Conservation (phyloP, 1,140 invertebrate species). For the Drosophila sulfurigaster region DNA sequence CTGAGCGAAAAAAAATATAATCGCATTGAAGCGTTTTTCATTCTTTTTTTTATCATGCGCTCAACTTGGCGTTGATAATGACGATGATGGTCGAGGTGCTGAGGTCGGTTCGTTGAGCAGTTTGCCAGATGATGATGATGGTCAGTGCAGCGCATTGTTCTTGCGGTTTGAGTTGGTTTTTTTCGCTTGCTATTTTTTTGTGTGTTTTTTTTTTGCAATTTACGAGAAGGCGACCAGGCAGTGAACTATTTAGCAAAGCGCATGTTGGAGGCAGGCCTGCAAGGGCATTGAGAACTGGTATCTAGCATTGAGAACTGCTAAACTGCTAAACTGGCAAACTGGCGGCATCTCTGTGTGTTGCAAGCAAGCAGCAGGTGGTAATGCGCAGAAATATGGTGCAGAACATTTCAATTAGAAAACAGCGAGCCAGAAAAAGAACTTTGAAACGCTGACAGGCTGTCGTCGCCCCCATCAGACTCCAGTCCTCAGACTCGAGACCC, state of each 20-base stretch:
- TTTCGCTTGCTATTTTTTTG: too few species aligned
- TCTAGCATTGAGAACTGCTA: conserved; percentile 1
- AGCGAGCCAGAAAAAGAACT: conserved; percentile 60
- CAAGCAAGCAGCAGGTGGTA: conserved; percentile 73
- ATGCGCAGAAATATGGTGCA: conserved; percentile 79
- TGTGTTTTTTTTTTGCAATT: conserved; percentile 49
- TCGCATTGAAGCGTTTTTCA: conserved; percentile 72
- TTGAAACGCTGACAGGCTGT: conserved; percentile 69
- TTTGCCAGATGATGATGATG: conserved; percentile 45
- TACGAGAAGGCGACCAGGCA: conserved; percentile 53
- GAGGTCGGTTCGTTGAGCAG: conserved; percentile 44
- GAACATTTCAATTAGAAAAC: conserved; percentile 80
- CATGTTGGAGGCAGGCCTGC: conserved; percentile 21
- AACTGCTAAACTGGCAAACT: conserved; percentile 6
- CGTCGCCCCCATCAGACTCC: conserved; percentile 71
- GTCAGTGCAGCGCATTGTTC: conserved; percentile 44
- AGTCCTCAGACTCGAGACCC: conserved; percentile 13
- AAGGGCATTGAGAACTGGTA: conserved; percentile 24
- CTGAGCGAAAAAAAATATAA: conserved; percentile 54
- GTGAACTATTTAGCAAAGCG: conserved; percentile 69
- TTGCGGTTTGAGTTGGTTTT: conserved; percentile 46
- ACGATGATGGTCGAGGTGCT: conserved; percentile 57
- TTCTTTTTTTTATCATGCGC: conserved; percentile 77
- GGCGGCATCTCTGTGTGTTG: conserved; percentile 43
- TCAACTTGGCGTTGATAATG: conserved; percentile 79